Evolutionary conservation across 2,888 invertebrate genomes (phyloP), one percentile per base, ranked within the genome.

Genomic region (Tetramorium bicarinatum): DNA sequence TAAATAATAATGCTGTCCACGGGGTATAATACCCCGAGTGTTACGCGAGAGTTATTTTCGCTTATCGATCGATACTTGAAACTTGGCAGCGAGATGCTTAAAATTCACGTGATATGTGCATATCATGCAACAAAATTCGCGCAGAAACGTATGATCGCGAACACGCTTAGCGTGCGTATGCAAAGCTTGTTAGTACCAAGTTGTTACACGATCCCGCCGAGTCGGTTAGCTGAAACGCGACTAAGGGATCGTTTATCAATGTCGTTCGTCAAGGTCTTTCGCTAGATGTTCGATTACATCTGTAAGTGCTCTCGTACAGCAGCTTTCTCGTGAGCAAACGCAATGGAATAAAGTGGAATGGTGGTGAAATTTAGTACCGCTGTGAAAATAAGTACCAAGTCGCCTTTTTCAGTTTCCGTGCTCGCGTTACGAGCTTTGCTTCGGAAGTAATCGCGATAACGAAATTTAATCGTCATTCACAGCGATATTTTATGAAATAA

Each of bases 171-270:
- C 56, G 71, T 79, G 85, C 80, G 25, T 72, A 81, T 75, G 88
- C 82, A 62, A 62, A 75, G 83, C 87, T 82, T 85, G 88, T 88
- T 83, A 81, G 71, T 81, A 83, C 61, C 56, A 54, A 81, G 88
- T 82, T 80, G 85, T 85, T 85, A 82, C 79, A 85, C 84, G 82
- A 81, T 86, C 88, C 64, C 52, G 74, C 61, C 85, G 82, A 76
- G 75, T 86, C 81, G 88, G 80, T 66, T 89, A 86, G 83, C 81
- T 82, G 90, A 87, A 85, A 87, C 84, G 80, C 85, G 87, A 80
- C 89, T 67, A 82, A 82, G 72, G 88, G 90, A 89, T 89, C 90
- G 89, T 89, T 89, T 89, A 88, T 89, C 89, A 89, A 88, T 76
- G 89, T 89, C 88, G 82, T 77, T 84, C 81, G 81, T 88, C 92